A percentile compares a stretch with the other conserved stretches of the same genome.
phyloP scores from a whole-genome alignment of 1,140 invertebrate genomes.

The Bombus waltoni region DNA sequence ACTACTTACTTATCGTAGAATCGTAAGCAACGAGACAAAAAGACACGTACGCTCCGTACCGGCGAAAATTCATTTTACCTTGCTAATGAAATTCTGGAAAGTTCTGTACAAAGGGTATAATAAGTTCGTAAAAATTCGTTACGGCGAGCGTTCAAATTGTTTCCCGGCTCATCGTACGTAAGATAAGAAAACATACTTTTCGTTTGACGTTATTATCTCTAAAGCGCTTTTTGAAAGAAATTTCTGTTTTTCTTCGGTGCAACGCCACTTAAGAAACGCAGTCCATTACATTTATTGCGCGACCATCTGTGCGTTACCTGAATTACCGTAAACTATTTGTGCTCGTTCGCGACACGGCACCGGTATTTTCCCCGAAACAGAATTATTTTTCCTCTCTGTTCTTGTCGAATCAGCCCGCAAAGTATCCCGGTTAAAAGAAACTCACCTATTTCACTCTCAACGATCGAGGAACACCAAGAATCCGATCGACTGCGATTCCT shows the following conservation, averaged over 20 bases:
- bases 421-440: neutral
- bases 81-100: neutral
- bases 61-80: conserved; percentile 33
- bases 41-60: neutral
- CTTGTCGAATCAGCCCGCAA: neutral
- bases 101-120: neutral
- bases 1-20: conserved; percentile 40
- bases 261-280: neutral
- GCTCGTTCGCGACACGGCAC: neutral
- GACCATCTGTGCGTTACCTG: neutral
- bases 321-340: conserved; percentile 24
- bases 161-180: neutral
- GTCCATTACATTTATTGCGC: conserved; percentile 25
- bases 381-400: neutral
- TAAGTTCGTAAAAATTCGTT: neutral
- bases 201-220: neutral
- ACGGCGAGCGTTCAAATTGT: neutral
- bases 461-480: neutral
- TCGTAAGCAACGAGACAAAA: conserved; percentile 36
- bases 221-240: neutral
- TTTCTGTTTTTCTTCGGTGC: neutral
- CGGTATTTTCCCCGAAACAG: conserved; percentile 1
- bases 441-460: neutral
- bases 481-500: neutral
- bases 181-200: neutral